Evolutionary conservation across 2,888 invertebrate genomes (phyloP).

Genomic region (Agrotis ipsilon): DNA sequence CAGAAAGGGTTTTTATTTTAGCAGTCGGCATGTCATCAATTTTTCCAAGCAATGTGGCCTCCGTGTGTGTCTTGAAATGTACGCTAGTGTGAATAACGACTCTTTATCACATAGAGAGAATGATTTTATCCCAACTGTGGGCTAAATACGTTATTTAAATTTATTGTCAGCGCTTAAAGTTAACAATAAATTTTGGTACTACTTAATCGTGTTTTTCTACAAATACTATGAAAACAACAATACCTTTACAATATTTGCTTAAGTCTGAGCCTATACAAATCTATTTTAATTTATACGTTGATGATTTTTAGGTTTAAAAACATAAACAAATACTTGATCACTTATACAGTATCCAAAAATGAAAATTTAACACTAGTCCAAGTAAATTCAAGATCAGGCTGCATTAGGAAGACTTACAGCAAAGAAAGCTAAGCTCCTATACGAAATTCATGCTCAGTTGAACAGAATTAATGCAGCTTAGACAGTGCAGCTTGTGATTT

Average conservation of each 20-base stretch:
- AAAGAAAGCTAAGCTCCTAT: constrained; percentile 10
- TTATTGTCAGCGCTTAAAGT: background rate
- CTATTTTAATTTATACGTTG: too few species aligned
- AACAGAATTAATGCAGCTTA: constrained; percentile 15
- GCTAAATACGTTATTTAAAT: background rate
- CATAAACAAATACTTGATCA: background rate
- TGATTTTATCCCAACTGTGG: background rate
- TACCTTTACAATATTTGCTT: too few species aligned
- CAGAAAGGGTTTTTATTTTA: too few species aligned
- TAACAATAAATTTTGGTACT: background rate
- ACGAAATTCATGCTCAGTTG: constrained; percentile 21
- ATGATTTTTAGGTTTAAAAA: too few species aligned
- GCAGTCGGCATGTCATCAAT: background rate
- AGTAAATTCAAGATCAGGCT: constrained; percentile 4
- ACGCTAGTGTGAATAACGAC: background rate
- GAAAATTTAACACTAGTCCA: background rate
- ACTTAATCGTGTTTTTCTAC: too few species aligned
- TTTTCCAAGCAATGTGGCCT: background rate
- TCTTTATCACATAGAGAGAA: background rate
- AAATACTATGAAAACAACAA: too few species aligned
- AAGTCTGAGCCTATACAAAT: too few species aligned
- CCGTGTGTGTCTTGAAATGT: background rate
- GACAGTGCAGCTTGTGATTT: constrained; percentile 8
- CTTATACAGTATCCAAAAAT: background rate
- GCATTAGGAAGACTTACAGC: constrained; percentile 9